Conservation (phyloP, 2,113 vertebrate genomes). For the Rhineura floridana region DNA sequence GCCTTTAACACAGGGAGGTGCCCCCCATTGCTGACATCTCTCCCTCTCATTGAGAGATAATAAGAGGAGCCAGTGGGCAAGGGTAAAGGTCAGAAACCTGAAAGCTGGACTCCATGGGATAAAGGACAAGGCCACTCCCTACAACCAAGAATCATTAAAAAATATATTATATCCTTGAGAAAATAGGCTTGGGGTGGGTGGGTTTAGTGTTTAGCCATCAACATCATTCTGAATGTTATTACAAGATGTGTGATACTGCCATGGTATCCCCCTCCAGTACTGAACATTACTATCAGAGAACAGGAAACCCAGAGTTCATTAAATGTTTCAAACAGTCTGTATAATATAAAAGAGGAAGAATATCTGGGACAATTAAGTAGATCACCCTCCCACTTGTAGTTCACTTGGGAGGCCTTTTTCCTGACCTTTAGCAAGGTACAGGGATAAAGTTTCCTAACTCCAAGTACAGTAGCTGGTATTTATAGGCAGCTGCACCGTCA, state of each 20-base stretch:
- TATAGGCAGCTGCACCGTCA: slow-evolving; percentile 19
- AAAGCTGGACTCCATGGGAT: not conserved
- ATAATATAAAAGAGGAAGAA: not conserved
- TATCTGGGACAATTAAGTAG: not conserved
- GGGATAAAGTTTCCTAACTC: slow-evolving; percentile 49
- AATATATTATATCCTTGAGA: not conserved
- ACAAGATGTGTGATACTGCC: too few species aligned
- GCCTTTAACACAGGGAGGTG: not conserved
- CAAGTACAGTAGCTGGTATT: slow-evolving; percentile 41
- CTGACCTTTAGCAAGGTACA: slow-evolving; percentile 23
- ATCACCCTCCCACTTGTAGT: not conserved
- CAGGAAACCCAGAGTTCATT: not conserved
- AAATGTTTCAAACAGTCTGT: not conserved
- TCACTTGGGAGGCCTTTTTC: not conserved
- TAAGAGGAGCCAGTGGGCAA: too few species aligned
- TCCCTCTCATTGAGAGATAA: not conserved
- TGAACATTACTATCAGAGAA: too few species aligned
- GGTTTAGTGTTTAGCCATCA: not conserved
- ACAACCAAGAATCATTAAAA: not conserved
- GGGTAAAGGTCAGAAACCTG: not conserved
- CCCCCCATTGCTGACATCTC: too few species aligned
- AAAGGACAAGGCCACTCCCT: not conserved
- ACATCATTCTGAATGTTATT: not conserved
- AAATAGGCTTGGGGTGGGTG: too few species aligned
- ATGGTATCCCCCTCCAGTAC: not conserved